Percentiles rank a stretch among this genome's conserved stretches.
These are phyloP conservation scores for Ceratosolen fusciceps DNA, from an alignment of 1,140 invertebrate species.

Conservation along the genomic window DNA sequence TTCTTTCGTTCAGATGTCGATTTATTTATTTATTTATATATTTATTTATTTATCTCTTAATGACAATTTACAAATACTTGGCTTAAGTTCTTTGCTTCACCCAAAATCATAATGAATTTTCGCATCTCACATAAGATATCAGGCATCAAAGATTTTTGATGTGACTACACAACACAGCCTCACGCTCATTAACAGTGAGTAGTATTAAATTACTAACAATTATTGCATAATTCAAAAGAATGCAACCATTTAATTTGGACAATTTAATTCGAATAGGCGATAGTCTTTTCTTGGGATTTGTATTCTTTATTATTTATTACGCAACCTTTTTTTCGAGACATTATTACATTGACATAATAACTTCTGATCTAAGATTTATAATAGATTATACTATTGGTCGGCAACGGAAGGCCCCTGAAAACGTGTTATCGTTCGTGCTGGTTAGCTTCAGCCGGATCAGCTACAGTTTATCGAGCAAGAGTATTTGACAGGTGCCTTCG, in stretches of 20 bases:
- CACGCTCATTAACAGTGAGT: neutral
- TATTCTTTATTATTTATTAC: too few relatives aligned
- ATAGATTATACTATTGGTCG: constrained; percentile 32
- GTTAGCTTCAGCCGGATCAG: neutral
- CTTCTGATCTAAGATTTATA: constrained; percentile 30
- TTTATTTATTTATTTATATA: too few relatives aligned
- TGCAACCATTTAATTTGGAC: neutral
- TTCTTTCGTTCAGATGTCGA: constrained; percentile 23
- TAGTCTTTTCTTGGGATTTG: neutral
- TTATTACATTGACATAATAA: constrained; percentile 32
- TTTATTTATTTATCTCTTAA: constrained; percentile 46
- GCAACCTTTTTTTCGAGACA: constrained; percentile 5
- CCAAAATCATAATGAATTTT: neutral
- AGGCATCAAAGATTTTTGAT: constrained; percentile 18
- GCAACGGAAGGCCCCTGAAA: constrained; percentile 30
- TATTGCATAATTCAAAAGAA: neutral
- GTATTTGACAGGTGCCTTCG: constrained; percentile 31
- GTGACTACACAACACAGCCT: constrained; percentile 33
- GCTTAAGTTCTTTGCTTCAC: constrained; percentile 3
- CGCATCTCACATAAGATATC: constrained; percentile 9
- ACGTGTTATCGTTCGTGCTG: neutral
- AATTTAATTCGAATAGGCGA: neutral
- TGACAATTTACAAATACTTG: constrained; percentile 47
- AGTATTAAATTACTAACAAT: too few relatives aligned
- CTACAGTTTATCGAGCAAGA: neutral